These are phyloP conservation scores for Dysdera silvatica DNA, from an alignment of 1,140 invertebrate species.

Conservation along the genomic window DNA sequence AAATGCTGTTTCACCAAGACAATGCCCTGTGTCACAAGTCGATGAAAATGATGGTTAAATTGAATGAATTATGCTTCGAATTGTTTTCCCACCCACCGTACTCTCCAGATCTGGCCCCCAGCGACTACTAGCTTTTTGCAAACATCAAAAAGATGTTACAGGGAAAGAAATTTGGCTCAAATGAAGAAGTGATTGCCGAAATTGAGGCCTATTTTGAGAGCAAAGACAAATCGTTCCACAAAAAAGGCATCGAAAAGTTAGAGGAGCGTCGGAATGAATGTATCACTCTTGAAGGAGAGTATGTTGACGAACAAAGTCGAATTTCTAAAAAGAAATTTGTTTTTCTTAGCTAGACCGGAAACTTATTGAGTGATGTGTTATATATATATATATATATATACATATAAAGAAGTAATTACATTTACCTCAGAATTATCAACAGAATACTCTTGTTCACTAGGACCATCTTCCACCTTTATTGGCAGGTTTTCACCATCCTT, in stretches of 20 bases:
- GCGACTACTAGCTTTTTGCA: conserved; percentile 33
- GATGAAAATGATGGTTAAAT: conserved; percentile 10
- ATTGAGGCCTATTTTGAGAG: background rate
- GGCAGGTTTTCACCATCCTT: no score
- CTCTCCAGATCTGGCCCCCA: conserved; percentile 39
- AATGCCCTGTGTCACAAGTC: conserved; percentile 17
- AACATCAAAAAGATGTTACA: background rate
- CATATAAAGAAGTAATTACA: no score
- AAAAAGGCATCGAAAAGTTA: background rate
- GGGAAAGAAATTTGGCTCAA: background rate
- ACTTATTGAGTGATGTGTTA: background rate
- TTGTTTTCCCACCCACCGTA: conserved; percentile 38
- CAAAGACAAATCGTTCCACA: background rate
- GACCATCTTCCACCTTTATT: no score
- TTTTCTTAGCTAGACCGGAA: background rate
- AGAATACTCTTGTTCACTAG: no score
- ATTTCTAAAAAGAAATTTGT: conserved; percentile 7
- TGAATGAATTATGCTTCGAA: conserved; percentile 12
- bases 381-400: no score
- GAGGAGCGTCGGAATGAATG: background rate
- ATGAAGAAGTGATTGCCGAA: conserved; percentile 1
- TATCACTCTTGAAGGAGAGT: background rate
- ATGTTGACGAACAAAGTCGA: background rate
- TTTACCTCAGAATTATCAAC: no score
- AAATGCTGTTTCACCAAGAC: conserved; percentile 11